phyloP scores from a whole-genome alignment of 2,797 vertebrate species.

The Babyrousa celebensis region DNA sequence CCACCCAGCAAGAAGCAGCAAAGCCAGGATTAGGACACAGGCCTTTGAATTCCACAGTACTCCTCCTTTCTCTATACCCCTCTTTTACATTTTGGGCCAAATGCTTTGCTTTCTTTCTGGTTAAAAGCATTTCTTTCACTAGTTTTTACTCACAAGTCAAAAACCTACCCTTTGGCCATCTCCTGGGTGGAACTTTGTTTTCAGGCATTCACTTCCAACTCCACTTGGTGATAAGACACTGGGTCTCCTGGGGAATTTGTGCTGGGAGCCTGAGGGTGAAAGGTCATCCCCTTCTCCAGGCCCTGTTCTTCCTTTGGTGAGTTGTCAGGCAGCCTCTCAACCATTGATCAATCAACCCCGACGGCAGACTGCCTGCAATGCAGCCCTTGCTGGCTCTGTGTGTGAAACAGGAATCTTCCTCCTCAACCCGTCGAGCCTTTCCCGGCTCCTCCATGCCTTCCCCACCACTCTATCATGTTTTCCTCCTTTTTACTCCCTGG shows the following conservation, averaged over 20 bases:
- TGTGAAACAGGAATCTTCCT: slow-evolving; percentile 24
- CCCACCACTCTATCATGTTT: neutral
- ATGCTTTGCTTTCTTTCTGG: slow-evolving; percentile 43
- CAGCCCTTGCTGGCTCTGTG: neutral
- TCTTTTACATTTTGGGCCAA: slow-evolving; percentile 51
- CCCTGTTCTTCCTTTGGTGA: slow-evolving; percentile 73
- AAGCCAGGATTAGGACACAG: slow-evolving; percentile 63
- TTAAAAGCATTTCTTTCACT: slow-evolving; percentile 68
- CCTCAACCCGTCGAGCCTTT: slow-evolving; percentile 40
- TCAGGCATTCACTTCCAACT: slow-evolving; percentile 71
- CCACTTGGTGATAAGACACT: slow-evolving; percentile 61
- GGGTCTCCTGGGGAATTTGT: slow-evolving; percentile 61
- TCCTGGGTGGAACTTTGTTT: slow-evolving; percentile 78
- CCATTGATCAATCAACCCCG: slow-evolving; percentile 82
- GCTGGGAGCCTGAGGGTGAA: slow-evolving; percentile 79
- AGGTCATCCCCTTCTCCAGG: slow-evolving; percentile 77
- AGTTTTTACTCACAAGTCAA: slow-evolving; percentile 68
- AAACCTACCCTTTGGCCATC: slow-evolving; percentile 42
- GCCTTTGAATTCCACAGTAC: slow-evolving; percentile 36
- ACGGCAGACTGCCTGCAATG: slow-evolving; percentile 11
- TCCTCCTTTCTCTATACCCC: slow-evolving; percentile 52
- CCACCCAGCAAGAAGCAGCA: slow-evolving; percentile 79
- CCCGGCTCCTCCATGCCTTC: neutral
- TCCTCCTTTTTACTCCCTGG: neutral
- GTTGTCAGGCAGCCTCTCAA: slow-evolving; percentile 81